A percentile compares a stretch with the other conserved stretches of the same genome.
These are phyloP conservation scores for Oreochromis mossambicus DNA, from an alignment of 2,797 vertebrate genomes.

Conservation along the genomic window DNA sequence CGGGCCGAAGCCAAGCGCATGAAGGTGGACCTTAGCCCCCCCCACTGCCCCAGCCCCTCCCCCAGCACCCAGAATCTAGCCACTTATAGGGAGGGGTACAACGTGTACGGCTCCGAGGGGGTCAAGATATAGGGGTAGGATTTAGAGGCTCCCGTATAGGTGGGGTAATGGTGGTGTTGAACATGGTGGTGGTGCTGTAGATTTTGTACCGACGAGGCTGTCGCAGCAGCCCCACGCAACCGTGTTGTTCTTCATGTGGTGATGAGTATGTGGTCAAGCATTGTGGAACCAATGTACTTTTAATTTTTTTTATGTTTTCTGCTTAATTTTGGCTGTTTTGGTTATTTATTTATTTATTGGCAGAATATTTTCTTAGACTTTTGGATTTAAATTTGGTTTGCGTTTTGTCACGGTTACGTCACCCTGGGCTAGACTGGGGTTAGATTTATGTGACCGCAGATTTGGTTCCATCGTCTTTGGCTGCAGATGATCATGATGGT, in stretches of 20 bases:
- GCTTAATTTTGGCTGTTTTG: slow-evolving; percentile 10
- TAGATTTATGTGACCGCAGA: slow-evolving; percentile 67
- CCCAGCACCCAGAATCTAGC: slow-evolving; percentile 99
- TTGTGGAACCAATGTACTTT: slow-evolving; percentile 66
- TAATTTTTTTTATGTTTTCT: not conserved
- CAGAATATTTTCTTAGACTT: slow-evolving; percentile 25
- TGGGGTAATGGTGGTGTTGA: slow-evolving; percentile 82
- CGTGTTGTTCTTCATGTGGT: slow-evolving; percentile 79
- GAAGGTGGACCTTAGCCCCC: slow-evolving; percentile 99
- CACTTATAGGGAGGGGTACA: slow-evolving; percentile 99
- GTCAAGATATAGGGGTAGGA: slow-evolving; percentile 99
- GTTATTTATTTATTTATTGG: slow-evolving; percentile 3
- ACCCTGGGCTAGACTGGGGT: slow-evolving; percentile 64
- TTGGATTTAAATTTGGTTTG: slow-evolving; percentile 18
- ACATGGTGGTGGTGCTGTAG: slow-evolving; percentile 68
- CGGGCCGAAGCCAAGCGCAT: slow-evolving; percentile 99
- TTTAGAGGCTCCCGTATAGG: slow-evolving; percentile 89
- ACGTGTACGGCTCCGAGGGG: slow-evolving; percentile 99
- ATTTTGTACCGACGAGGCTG: slow-evolving; percentile 57
- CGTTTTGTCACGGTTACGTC: slow-evolving; percentile 41
- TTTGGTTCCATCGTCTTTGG: slow-evolving; percentile 86
- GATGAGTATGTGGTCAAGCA: slow-evolving; percentile 86
- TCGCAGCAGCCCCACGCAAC: slow-evolving; percentile 37
- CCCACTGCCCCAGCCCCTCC: slow-evolving; percentile 98
- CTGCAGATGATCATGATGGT: slow-evolving; percentile 87